These are phyloP conservation scores for Perodicticus potto DNA, from an alignment of 2,797 vertebrate genomes.

Conservation along the genomic window DNA sequence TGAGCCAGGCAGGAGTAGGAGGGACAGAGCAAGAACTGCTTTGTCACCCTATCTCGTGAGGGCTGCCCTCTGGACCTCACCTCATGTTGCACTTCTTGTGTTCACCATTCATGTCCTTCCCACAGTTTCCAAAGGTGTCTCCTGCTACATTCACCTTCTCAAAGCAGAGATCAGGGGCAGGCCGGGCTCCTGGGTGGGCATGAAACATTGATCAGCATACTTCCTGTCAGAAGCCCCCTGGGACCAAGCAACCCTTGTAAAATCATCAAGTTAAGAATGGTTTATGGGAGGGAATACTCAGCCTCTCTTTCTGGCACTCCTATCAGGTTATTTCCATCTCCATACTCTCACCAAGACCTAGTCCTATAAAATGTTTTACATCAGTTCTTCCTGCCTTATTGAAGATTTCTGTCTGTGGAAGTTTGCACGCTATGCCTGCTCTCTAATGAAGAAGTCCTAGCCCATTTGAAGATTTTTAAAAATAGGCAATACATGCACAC, in stretches of 20 bases:
- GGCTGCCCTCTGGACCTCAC: constrained; percentile 83
- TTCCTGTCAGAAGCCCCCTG: neutral
- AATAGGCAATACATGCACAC: neutral
- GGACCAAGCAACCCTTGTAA: neutral
- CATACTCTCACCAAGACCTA: neutral
- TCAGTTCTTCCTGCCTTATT: neutral
- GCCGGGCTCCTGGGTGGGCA: constrained; percentile 90
- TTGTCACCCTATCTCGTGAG: neutral
- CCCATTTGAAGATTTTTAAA: neutral
- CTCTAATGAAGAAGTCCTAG: neutral
- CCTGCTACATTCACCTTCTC: constrained; percentile 95
- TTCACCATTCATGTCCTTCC: constrained; percentile 93
- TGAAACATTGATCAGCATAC: neutral
- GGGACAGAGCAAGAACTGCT: neutral
- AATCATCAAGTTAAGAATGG: neutral
- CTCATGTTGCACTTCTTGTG: constrained; percentile 94
- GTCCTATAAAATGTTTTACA: neutral
- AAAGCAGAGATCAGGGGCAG: constrained; percentile 95
- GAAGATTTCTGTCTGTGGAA: neutral
- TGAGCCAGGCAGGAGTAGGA: neutral
- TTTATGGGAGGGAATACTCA: neutral
- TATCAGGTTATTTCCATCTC: neutral
- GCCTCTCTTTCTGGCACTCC: neutral
- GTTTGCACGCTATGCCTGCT: neutral
- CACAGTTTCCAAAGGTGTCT: constrained; percentile 97